Evolutionary conservation across 2,888 invertebrate species (phyloP), one percentile per base, ranked within the genome.

Genomic region (Rhaphigaster nebulosa): DNA sequence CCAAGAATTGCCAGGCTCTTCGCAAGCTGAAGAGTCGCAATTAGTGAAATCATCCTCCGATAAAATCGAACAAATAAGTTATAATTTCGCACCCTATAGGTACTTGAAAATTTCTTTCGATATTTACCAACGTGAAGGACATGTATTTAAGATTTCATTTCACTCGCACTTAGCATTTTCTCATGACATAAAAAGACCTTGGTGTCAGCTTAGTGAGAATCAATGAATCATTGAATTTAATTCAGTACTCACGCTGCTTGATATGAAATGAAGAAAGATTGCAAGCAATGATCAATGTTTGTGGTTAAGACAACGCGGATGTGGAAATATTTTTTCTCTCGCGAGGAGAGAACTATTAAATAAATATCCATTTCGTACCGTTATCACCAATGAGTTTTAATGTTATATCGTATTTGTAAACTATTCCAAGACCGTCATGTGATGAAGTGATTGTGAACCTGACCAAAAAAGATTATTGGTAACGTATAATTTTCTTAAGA

Each of bases 211-310:
- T 20, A 38, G 20, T 76, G 70, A 38, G 38, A 76, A 76, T 18
- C 13, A 76, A 76, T 76, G 70, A 76, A 76, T 76, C 34, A 76
- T 76, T 38, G 70, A 76, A 76, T 76, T 8, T 34, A 76, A 76
- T 76, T 20, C 20, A 23, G 20, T 20, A 23, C 23, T 76, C 34
- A 70, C 18, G 23, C 20, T 20, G 5, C 38, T 29, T 29, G 29
- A 20, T n/a, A 60, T 10, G 12, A 38, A 34, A 6, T 76, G 38
- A 38, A 76, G 34, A 38, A 76, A 29, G 2, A 38, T 76, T 76
- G 38, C 23, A 23, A 3, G 15, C 18, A 18, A 65, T 65, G 29
- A 70, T 34, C 34, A 15, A 38, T 70, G 34, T 76, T 76, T 76
- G 34, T 76, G 70, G 70, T 38, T 34, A 76, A 38, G 38, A 2